phyloP scores from a whole-genome alignment of 2,797 vertebrate species.

The Manis pentadactyla region DNA sequence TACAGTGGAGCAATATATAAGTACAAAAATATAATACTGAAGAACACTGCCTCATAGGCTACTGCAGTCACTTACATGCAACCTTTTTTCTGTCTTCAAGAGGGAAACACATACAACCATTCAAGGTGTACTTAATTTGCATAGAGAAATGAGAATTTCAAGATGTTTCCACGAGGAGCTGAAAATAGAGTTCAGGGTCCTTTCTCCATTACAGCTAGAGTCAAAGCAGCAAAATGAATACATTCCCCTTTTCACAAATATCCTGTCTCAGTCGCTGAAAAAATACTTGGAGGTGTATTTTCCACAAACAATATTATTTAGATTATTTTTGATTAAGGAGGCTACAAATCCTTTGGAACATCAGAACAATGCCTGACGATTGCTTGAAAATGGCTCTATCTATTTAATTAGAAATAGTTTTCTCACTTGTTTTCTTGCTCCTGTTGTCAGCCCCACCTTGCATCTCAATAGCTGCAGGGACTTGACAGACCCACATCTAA shows the following conservation, averaged over 20 bases:
- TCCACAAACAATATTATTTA: constrained; percentile 54
- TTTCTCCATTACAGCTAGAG: constrained; percentile 26
- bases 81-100: constrained; percentile 43
- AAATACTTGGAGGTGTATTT: constrained; percentile 18
- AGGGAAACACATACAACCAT: constrained; percentile 65
- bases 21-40: constrained; percentile 23
- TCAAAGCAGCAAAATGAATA: constrained; percentile 57
- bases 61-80: constrained; percentile 57
- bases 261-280: background rate
- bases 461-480: background rate
- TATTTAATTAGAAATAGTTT: constrained; percentile 20
- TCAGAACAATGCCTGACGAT: constrained; percentile 31
- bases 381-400: constrained; percentile 41
- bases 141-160: constrained; percentile 78
- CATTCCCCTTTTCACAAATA: constrained; percentile 13
- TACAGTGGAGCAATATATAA: constrained; percentile 38
- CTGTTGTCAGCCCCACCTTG: background rate
- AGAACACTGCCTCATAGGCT: background rate
- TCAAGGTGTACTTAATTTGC: constrained; percentile 75
- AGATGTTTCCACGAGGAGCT: constrained; percentile 66
- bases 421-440: background rate
- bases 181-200: constrained; percentile 61
- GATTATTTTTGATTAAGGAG: constrained; percentile 61
- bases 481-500: fast-evolving
- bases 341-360: background rate